Conservation (phyloP, 2,113 vertebrate species). For the Psephotus haematonotus region DNA sequence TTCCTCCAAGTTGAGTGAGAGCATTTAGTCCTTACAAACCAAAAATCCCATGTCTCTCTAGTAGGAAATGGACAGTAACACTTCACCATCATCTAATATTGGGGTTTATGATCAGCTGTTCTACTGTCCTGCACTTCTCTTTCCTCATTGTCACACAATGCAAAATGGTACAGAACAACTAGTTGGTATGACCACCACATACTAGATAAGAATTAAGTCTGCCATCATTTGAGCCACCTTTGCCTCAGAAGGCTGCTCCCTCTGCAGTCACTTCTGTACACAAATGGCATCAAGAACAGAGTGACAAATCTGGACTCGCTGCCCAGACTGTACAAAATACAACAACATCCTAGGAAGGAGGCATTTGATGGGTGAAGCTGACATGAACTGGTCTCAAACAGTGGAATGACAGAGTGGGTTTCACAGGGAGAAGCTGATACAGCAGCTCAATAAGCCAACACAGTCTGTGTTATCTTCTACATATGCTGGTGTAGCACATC, state of each 20-base stretch:
- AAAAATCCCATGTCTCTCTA: background rate
- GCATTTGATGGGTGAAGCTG: background rate
- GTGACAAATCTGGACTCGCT: background rate
- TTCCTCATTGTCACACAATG: background rate
- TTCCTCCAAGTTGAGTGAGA: background rate
- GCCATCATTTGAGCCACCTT: background rate
- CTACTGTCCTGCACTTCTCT: background rate
- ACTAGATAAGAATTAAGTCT: accelerated
- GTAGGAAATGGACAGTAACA: background rate
- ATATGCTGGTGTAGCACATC: accelerated
- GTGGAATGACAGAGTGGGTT: background rate
- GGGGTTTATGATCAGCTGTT: background rate
- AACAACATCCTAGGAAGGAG: background rate
- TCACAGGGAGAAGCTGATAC: background rate
- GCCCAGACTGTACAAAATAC: accelerated
- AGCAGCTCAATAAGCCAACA: background rate
- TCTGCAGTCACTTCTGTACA: accelerated
- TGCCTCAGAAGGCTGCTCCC: background rate
- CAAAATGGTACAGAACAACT: background rate
- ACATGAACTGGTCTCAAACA: accelerated
- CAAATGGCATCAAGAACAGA: too few species aligned
- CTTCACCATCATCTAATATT: background rate
- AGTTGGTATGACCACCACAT: background rate
- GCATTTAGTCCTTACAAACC: background rate
- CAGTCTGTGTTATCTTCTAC: accelerated